phyloP scores from a whole-genome alignment of 2,113 vertebrate genomes.

The Anolis carolinensis region DNA sequence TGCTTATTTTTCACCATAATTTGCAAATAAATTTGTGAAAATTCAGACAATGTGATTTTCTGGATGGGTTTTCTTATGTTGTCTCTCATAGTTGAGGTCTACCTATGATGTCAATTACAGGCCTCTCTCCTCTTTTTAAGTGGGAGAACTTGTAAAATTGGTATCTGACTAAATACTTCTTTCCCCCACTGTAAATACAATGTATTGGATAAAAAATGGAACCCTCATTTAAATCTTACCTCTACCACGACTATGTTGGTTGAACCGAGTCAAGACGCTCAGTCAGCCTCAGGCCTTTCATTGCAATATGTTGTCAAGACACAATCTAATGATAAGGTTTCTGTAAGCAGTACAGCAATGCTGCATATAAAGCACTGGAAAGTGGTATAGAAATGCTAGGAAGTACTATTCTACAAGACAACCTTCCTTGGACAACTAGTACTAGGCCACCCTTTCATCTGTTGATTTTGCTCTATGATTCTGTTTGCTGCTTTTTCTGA shows the following conservation, averaged over 20 bases:
- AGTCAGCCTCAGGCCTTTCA: neutral
- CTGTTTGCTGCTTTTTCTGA: neutral
- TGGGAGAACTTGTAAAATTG: no score
- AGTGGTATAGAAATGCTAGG: neutral
- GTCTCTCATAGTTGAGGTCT: no score
- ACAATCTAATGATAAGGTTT: neutral
- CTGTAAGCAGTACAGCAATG: neutral
- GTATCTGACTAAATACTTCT: no score
- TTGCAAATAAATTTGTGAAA: no score
- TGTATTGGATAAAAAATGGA: no score
- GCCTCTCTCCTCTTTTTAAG: no score
- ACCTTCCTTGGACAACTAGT: neutral
- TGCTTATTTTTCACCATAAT: no score
- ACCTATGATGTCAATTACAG: no score
- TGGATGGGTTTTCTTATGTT: no score
- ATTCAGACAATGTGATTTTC: no score
- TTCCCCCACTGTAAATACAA: no score
- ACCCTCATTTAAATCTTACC: neutral
- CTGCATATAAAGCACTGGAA: neutral
- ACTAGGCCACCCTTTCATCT: neutral
- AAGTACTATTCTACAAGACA: neutral
- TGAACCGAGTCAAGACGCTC: neutral
- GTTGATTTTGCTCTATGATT: neutral
- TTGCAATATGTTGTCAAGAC: neutral
- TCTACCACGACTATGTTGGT: neutral